Base-by-base conservation (phyloP, 2,888 invertebrate species). In the Calameuta idolon region DNA sequence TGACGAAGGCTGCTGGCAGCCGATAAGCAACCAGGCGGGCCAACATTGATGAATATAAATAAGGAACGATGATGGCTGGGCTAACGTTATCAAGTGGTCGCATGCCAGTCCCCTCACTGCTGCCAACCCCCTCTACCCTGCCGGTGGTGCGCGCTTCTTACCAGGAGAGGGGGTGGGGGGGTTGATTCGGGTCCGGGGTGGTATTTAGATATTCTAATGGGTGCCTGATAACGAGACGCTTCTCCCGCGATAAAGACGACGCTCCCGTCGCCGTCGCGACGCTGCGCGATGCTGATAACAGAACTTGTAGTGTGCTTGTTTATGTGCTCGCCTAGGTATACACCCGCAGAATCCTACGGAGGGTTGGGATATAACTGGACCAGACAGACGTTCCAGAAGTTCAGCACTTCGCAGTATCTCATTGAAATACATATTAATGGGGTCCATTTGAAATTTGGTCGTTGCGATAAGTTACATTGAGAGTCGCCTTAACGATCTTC, bases 141-240 rank as follows among this genome's bases (percentile, higher is more conserved):
- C 5, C 4, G 40, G 40, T 40, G 15, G 40, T 40, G 15, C 40
- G 40, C 40, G n/a, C 69, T 30, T 4, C 69, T 31, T 69, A 11
- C 30, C 69, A 23, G 35, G 35, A 69, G 69, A n/a, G 31, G 23
- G 35, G 40, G 35, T 0, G 11, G 12, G 12, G 35, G 75, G 69
- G 31, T 12, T 81, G 84, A 85, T 83, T 85, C 83, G 84, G 85
- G 84, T 88, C 85, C 85, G 88, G 88, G 90, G 90, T 89, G 90
- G 91, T 91, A 92, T 92, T 92, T 92, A 91, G 92, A 92, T 92
- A 92, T 91, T 91, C 91, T 92, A 92, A 92, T 92, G 91, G 91
- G 87, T 86, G 85, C 84, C 89, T 86, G 91, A 92, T 92, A 92
- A 91, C 90, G 89, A 89, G 90, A 90, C 90, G 88, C 86, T 84